Conservation (phyloP, 2,113 vertebrate species). For the Notothenia rossii region DNA sequence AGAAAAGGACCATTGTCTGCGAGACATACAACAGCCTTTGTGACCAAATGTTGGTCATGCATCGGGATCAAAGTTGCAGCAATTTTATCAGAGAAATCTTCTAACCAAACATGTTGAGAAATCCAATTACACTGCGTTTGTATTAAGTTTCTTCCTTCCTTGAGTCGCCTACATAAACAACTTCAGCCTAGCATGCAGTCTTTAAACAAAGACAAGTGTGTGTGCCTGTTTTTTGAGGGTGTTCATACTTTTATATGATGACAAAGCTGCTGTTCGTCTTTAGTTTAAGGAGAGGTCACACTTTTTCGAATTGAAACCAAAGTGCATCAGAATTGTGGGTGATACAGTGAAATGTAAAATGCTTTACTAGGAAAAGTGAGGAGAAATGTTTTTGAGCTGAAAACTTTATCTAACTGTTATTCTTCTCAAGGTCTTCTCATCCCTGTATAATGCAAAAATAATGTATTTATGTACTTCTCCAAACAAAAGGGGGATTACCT, state of each 20-base stretch:
- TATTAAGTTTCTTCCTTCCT: constrained; percentile 24
- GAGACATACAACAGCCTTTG: background rate
- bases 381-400: background rate
- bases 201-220: constrained; percentile 32
- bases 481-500: background rate
- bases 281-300: background rate
- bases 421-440: background rate
- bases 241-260: background rate
- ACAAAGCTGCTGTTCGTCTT: background rate
- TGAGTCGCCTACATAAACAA: constrained; percentile 5
- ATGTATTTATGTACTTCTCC: background rate
- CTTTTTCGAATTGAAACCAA: background rate
- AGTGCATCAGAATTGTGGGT: background rate
- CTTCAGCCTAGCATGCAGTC: constrained; percentile 21
- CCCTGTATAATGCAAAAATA: background rate
- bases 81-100: constrained; percentile 18
- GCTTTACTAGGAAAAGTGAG: background rate
- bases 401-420: background rate
- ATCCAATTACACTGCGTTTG: constrained; percentile 1
- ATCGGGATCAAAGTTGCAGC: constrained; percentile 1
- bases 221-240: constrained; percentile 13
- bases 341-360: background rate
- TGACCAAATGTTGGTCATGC: constrained; percentile 1
- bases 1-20: constrained; percentile 21
- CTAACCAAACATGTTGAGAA: constrained; percentile 24